Evolutionary conservation across 1,140 invertebrate genomes (phyloP).

Genomic region (Magallana ariakensis): DNA sequence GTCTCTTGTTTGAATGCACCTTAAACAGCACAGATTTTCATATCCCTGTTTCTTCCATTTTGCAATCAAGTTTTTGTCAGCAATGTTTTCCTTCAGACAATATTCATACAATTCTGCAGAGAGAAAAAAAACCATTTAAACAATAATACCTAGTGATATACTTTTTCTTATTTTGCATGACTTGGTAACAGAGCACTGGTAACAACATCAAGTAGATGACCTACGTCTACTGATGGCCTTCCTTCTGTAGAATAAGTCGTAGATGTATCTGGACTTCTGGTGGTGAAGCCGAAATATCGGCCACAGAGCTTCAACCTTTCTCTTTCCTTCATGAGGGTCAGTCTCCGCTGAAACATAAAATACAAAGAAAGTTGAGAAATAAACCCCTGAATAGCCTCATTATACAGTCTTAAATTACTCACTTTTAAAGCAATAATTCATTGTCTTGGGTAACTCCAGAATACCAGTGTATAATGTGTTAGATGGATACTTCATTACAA

Average conservation of each 20-base stretch:
- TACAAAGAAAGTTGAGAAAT: constrained; percentile 25
- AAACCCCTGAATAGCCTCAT: too few species aligned
- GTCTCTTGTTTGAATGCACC: constrained; percentile 98
- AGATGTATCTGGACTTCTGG: constrained; percentile 98
- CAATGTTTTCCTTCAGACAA: constrained; percentile 97
- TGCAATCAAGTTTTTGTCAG: constrained; percentile 97
- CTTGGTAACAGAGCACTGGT: too few species aligned
- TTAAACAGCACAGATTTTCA: constrained; percentile 99
- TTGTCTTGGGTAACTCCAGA: too few species aligned
- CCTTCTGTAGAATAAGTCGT: constrained; percentile 96
- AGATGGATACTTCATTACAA: too few species aligned
- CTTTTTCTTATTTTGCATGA: too few species aligned
- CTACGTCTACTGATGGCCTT: constrained; percentile 96
- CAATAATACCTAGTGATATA: too few species aligned
- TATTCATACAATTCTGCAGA: constrained; percentile 96
- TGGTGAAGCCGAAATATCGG: constrained; percentile 99
- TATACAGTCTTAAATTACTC: too few species aligned
- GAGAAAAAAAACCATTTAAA: constrained; percentile 52
- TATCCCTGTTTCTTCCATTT: constrained; percentile 99
- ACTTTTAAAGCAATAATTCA: too few species aligned
- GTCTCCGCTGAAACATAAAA: constrained; percentile 89
- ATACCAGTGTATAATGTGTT: too few species aligned
- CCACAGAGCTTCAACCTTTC: constrained; percentile 99
- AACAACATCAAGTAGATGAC: not conserved
- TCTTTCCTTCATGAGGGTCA: constrained; percentile 99